phyloP scores from a whole-genome alignment of 1,140 invertebrate species.

The Calliopsis andreniformis region DNA sequence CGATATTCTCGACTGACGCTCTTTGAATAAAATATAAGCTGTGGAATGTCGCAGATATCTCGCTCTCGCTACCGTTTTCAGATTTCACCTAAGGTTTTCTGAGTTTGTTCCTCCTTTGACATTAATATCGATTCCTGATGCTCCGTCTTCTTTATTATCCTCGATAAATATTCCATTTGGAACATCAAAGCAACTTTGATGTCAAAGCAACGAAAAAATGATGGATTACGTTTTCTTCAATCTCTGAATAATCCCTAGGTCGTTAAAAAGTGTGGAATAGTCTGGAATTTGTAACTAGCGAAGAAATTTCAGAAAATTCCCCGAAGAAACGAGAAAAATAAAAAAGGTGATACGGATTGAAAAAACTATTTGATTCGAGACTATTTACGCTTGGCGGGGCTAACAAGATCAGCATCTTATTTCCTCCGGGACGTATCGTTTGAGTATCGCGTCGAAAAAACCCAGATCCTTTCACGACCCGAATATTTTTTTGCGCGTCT shows the following conservation, averaged over 20 bases:
- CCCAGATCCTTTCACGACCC: background rate
- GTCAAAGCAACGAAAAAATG: background rate
- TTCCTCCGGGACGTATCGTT: background rate
- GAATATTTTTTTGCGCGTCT: constrained; percentile 12
- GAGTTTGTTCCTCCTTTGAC: background rate
- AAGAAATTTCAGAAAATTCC: too few species aligned
- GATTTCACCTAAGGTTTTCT: background rate
- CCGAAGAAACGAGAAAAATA: too few species aligned
- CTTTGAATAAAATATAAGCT: constrained; percentile 31
- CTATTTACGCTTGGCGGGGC: background rate
- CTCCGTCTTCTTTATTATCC: background rate
- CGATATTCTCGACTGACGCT: background rate
- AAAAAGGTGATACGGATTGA: too few species aligned
- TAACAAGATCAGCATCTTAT: background rate
- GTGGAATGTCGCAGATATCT: background rate
- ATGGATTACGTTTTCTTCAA: background rate
- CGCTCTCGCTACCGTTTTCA: background rate
- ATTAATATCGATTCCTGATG: constrained; percentile 2
- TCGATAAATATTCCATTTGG: constrained; percentile 27
- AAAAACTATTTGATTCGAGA: too few species aligned
- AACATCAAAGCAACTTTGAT: background rate
- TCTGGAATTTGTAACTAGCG: too few species aligned
- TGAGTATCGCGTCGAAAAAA: background rate
- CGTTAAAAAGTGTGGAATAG: too few species aligned
- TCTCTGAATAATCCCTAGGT: too few species aligned